Percentiles rank a stretch among this genome's conserved stretches.
Conservation (phyloP, 2,888 invertebrate species). For the Hydrotaea cyrtoneurina region DNA sequence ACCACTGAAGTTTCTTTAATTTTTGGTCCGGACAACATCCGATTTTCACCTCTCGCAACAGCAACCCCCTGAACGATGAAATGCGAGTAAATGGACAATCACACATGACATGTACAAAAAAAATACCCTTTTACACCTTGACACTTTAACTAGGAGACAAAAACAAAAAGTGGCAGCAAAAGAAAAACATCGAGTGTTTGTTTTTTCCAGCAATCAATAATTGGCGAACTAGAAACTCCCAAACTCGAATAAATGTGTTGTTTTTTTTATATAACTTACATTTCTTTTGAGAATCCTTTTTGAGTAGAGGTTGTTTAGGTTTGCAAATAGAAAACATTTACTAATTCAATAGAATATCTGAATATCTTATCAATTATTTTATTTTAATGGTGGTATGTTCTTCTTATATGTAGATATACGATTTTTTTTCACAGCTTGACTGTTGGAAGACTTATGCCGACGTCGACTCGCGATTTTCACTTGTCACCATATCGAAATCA, state of each 20-base stretch:
- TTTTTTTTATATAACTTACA: slow-evolving; percentile 62
- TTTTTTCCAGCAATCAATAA: slow-evolving; percentile 40
- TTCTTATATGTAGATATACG: slow-evolving; percentile 17
- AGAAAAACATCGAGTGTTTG: not conserved
- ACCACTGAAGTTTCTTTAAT: slow-evolving; percentile 1
- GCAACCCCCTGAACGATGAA: slow-evolving; percentile 26
- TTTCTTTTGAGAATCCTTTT: slow-evolving; percentile 46
- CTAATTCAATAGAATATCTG: not conserved
- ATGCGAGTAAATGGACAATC: not conserved
- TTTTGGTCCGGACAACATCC: slow-evolving; percentile 9
- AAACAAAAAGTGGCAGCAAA: slow-evolving; percentile 31
- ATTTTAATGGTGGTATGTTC: slow-evolving; percentile 31
- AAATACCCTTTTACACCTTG: slow-evolving; percentile 59
- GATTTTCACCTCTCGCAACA: slow-evolving; percentile 13
- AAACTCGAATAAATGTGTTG: slow-evolving; percentile 1
- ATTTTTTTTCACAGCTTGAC: slow-evolving; percentile 39
- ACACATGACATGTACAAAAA: slow-evolving; percentile 36
- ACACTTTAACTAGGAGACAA: slow-evolving; percentile 44
- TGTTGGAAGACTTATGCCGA: slow-evolving; percentile 54
- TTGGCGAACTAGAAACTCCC: not conserved
- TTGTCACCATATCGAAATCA: slow-evolving; percentile 33
- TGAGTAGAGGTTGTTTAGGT: slow-evolving; percentile 7
- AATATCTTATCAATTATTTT: not conserved
- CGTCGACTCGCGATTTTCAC: slow-evolving; percentile 41
- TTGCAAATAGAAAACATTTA: not conserved